Percentiles rank a stretch among this genome's conserved stretches.
phyloP scores from a whole-genome alignment of 2,888 invertebrate genomes.

The Erpobdella octoculata region DNA sequence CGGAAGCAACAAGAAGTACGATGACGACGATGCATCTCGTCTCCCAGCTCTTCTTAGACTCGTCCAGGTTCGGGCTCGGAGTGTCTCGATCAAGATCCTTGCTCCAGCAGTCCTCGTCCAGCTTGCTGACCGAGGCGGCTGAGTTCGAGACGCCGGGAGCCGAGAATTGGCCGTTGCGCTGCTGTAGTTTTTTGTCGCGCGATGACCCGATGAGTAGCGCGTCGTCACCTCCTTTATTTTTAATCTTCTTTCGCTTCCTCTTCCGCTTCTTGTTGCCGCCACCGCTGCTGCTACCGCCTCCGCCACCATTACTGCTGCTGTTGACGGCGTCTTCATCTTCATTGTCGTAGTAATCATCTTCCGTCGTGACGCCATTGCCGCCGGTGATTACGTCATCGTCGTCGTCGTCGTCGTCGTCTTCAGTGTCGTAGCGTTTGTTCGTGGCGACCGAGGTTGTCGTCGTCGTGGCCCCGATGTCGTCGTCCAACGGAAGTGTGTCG shows the following conservation, averaged over 20 bases:
- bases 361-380: background rate
- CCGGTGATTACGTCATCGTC: background rate
- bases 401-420: conserved; percentile 16
- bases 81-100: conserved; percentile 29
- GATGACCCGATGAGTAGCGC: background rate
- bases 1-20: conserved; percentile 27
- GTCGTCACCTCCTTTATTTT: conserved; percentile 2
- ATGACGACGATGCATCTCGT: conserved; percentile 31
- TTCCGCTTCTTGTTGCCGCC: background rate
- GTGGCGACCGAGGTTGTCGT: background rate
- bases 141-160: background rate
- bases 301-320: background rate
- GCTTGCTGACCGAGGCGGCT: conserved; percentile 2
- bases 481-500: conserved; percentile 18
- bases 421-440: background rate
- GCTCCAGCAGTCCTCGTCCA: conserved; percentile 29
- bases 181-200: background rate
- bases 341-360: background rate
- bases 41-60: conserved; percentile 33
- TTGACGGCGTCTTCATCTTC: background rate
- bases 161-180: background rate
- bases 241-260: background rate
- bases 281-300: background rate
- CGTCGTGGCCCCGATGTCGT: conserved; percentile 1
- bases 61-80: conserved; percentile 21